Evolutionary conservation across 2,797 vertebrate species (phyloP).

Genomic region (Remorina albescens): DNA sequence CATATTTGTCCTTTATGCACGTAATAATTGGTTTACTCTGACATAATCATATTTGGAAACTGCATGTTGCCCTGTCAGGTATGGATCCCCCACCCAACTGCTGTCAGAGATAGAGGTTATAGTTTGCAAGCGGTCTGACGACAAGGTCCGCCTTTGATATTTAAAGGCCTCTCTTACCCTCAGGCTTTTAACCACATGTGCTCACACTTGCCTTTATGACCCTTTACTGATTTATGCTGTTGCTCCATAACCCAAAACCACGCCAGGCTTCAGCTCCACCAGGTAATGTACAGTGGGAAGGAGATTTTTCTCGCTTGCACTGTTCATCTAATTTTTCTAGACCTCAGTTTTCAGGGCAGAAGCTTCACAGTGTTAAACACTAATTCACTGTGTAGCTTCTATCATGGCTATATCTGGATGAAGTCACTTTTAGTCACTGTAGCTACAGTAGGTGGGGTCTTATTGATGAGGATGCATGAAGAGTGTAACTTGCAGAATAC

Average conservation of each 20-base stretch:
- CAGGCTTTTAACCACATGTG: slow-evolving; percentile 52
- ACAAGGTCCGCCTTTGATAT: slow-evolving; percentile 62
- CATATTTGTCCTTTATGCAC: slow-evolving; percentile 39
- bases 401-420: too few relatives aligned
- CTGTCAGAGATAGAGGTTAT: slow-evolving; percentile 55
- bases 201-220: slow-evolving; percentile 6
- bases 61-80: slow-evolving; percentile 20
- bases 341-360: too few relatives aligned
- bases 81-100: slow-evolving; percentile 20
- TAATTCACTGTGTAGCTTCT: too few relatives aligned
- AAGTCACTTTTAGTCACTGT: too few relatives aligned
- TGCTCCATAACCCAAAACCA: neutral
- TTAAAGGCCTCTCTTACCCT: slow-evolving; percentile 71
- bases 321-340: too few relatives aligned
- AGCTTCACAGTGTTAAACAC: too few relatives aligned
- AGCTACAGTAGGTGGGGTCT: too few relatives aligned
- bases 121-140: slow-evolving; percentile 59
- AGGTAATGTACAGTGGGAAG: neutral
- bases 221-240: slow-evolving; percentile 44
- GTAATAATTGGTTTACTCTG: slow-evolving; percentile 67
- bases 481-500: too few relatives aligned
- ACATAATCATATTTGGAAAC: slow-evolving; percentile 67
- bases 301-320: too few relatives aligned
- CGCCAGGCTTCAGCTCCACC: neutral
- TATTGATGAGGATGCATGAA: too few relatives aligned